Percentiles rank a stretch among this genome's conserved stretches.
Evolutionary conservation across 1,140 invertebrate species (phyloP).

Genomic region (Samia ricini): DNA sequence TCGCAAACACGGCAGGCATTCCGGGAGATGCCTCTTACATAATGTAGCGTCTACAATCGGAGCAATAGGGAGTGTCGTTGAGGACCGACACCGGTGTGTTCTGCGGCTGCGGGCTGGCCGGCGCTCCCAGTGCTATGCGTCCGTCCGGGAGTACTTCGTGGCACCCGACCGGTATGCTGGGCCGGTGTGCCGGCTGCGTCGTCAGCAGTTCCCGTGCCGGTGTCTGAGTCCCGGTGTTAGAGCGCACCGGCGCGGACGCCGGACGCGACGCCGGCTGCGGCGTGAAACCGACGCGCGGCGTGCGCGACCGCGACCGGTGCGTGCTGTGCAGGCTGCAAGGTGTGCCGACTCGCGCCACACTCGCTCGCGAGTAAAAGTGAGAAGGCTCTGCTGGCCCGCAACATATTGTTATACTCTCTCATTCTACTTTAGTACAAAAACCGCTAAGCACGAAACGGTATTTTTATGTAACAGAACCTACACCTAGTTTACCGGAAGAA

Average conservation of each 20-base stretch:
- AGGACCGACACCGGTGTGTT: slow-evolving; percentile 49
- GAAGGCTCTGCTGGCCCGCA: slow-evolving; percentile 64
- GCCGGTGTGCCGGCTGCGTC: slow-evolving; percentile 62
- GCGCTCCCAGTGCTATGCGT: slow-evolving; percentile 55
- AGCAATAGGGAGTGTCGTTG: slow-evolving; percentile 81
- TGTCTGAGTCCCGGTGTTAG: slow-evolving; percentile 43
- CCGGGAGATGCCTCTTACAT: slow-evolving; percentile 81
- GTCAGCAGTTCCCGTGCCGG: slow-evolving; percentile 36
- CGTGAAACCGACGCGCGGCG: slow-evolving; percentile 33
- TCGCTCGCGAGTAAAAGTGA: slow-evolving; percentile 70
- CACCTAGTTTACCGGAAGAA: not conserved
- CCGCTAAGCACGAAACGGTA: not conserved
- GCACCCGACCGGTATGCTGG: slow-evolving; percentile 72
- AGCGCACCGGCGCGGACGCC: slow-evolving; percentile 28
- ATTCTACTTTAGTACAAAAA: not conserved
- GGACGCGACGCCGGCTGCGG: slow-evolving; percentile 37
- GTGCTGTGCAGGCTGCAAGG: slow-evolving; percentile 48
- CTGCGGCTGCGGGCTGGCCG: slow-evolving; percentile 43
- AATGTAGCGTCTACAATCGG: slow-evolving; percentile 85
- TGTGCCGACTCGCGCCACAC: slow-evolving; percentile 63
- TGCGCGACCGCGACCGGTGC: slow-evolving; percentile 46
- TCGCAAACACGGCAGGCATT: slow-evolving; percentile 74
- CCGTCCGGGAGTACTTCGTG: slow-evolving; percentile 62
- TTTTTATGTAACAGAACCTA: not conserved
- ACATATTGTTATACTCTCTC: slow-evolving; percentile 31